Evolutionary conservation across 2,888 invertebrate genomes (phyloP), one percentile per base, ranked within the genome.

Genomic region (Mycogona germanica): DNA sequence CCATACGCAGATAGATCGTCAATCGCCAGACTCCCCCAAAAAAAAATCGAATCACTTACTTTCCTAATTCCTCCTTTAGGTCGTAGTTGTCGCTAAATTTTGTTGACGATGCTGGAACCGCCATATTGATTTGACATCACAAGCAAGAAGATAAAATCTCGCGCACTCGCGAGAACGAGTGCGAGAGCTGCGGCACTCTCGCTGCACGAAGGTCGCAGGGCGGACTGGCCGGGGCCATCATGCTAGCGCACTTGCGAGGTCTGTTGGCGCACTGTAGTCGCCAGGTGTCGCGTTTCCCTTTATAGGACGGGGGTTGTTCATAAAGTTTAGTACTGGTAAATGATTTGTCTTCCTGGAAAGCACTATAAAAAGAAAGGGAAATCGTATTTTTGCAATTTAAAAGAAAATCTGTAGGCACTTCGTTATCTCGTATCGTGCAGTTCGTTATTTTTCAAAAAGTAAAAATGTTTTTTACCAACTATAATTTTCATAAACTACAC

Each of bases 21-120:
- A n/a, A n/a, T n/a, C n/a, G n/a, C n/a, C n/a, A n/a, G 35, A 32
- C 35, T 12, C 35, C 35, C 9, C 9, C 35, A n/a, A n/a, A 32
- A 9, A 32, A 47, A 47, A 47, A 14, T 30, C 6, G 14, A 14
- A 23, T 55, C 70, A 86, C 89, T 83, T 78, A 91, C 89, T 97
- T 97, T 75, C 97, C 97, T 71, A 98, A 80, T 79, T 98, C 97
- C 78, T 98, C 97, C 77, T 97, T 97, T 66, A 98, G 82, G 70
- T 98, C 97, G 76, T 98, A 98, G 76, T 96, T 95, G 77, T 98
- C 97, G 75, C 91, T 95, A 78, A 97, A 97, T 72, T 95, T 87
- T 72, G 93, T 95, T 77, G 89, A 87, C 75, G 86, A 57, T 42
- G 55, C 55, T 51, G 50, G 57, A 51, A 52, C 55, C 37, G 57